A percentile compares a stretch with the other conserved stretches of the same genome.
phyloP scores from a whole-genome alignment of 2,113 vertebrate genomes.

The Onychostruthus taczanowskii region DNA sequence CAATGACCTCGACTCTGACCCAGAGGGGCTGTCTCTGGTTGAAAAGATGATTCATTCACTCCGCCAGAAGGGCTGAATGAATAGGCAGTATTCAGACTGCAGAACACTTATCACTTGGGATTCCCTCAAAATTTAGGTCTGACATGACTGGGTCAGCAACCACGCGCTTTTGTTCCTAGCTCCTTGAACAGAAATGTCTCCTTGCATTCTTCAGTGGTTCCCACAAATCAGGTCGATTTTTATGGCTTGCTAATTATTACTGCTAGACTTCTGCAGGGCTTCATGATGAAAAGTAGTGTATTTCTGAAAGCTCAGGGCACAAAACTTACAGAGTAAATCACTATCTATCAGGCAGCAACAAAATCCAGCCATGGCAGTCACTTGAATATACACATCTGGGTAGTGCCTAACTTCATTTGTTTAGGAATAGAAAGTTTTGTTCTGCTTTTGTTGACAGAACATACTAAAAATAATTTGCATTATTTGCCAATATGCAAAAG shows the following conservation, averaged over 20 bases:
- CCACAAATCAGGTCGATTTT: slow-evolving; percentile 65
- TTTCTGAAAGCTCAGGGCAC: slow-evolving; percentile 33
- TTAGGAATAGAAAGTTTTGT: not conserved
- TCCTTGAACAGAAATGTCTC: slow-evolving; percentile 53
- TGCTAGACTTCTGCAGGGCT: slow-evolving; percentile 50
- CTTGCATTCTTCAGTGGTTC: slow-evolving; percentile 44
- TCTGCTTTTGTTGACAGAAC: not conserved
- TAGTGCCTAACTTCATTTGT: not conserved
- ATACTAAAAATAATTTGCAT: not conserved
- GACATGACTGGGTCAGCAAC: slow-evolving; percentile 65
- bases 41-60: slow-evolving; percentile 56
- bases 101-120: slow-evolving; percentile 55
- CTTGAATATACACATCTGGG: not conserved
- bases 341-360: not conserved
- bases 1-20: slow-evolving; percentile 35
- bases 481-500: not conserved
- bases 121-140: slow-evolving; percentile 62
- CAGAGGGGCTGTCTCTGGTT: slow-evolving; percentile 48
- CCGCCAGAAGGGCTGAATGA: slow-evolving; percentile 39
- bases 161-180: slow-evolving; percentile 3
- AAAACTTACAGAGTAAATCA: slow-evolving; percentile 53
- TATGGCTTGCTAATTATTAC: slow-evolving; percentile 60
- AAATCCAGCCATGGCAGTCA: not conserved
- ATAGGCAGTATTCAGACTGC: slow-evolving; percentile 44
- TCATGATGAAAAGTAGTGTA: not conserved